Base-by-base conservation (phyloP, 2,797 vertebrate species). In the Microchirus variegatus region DNA sequence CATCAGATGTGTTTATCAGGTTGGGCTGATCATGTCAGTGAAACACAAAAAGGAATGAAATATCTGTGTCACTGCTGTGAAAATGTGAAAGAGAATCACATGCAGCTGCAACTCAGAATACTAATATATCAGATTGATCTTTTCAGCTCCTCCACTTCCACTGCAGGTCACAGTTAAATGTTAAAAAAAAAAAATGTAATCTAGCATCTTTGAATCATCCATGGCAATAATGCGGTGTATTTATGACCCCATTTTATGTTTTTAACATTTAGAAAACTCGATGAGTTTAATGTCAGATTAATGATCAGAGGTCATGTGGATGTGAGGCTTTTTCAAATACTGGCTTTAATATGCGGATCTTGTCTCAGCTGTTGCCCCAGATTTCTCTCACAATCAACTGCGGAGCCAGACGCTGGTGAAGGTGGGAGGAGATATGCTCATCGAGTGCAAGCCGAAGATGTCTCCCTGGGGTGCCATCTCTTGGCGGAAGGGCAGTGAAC, bases 381-480 rank as follows among this genome's bases (percentile, higher is more conserved):
- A 99, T 91, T 99, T 99, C 59, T 95, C 96, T 47, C 94, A 94
- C 75, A 95, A 92, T 38, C 93, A 95, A 56, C 77, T 99, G 86
- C 95, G 93, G 83, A 95, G 92, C 74, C 90, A 96, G 69, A 97
- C 95, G 3, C 91, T 98, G 40, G 95, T 96, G 75, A 96, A 93
- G 90, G 95, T 96, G 57, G 96, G 96, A 3, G 96, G 97, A 43
- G 95, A 98, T 22, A 93, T 94, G 59, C 90, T 95, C 77, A 94
- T 99, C 14, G 96, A 98, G 77, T 99, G 97, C 84, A 96, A 94
- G 69, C 97, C 97, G 1, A 97, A 95, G 90, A 98, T 98, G 85
- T 99, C 97, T 75, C 97, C 97, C 4, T 94, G 93, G 90, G 96
- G 97, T 43, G 90, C 90, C 79, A 96, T 98, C 73, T 93, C 91